Base-by-base conservation (phyloP, 2,797 vertebrate species). In the Gorsachius magnificus region DNA sequence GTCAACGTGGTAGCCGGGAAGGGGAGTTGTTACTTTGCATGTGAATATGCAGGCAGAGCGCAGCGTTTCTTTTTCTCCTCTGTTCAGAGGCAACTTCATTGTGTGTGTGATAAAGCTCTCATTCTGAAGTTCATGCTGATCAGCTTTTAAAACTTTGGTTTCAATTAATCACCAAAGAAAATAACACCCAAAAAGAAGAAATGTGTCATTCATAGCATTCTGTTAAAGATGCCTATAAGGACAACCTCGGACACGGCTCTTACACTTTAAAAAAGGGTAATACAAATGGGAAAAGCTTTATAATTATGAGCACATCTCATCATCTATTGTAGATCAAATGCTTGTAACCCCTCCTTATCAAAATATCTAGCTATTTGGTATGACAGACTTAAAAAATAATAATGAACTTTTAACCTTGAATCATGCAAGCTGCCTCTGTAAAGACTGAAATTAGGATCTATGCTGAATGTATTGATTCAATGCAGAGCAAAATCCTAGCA, bases 391-490 rank as follows among this genome's bases (percentile, higher is more conserved):
- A 58, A 71, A 90, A 91, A 75, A 60, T 13, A 28, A 11, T 17
- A 74, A 75, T 51, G 83, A 96, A 96, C 95, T 97, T 97, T 79
- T 93, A 97, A 94, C 97, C 97, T 97, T 97, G 97, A 45, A 36
- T 87, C 57, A 6, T 45, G 91, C 85, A 91, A 80, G 81, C 89
- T 96, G 75, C 74, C 45, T 86, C 53, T 36, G 90, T 81, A 78
- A 90, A 61, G 50, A 45, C 19, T 80, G 29, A 28, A 89, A 66
- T 41, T 91, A 21, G 33, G 70, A 77, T 84, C 57, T 87, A 3
- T 79, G 61, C n/a, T 94, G 53, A 38, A 31, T 65, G 29, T 53
- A 51, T 66, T 38, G 72, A 87, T 89, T 95, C 74, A 83, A 36
- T 88, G 89, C 87, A 94, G 84, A 91, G 43, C 38, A 92, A 89